Evolutionary conservation across 2,888 invertebrate species (phyloP).

Genomic region (Melanophora roralis): DNA sequence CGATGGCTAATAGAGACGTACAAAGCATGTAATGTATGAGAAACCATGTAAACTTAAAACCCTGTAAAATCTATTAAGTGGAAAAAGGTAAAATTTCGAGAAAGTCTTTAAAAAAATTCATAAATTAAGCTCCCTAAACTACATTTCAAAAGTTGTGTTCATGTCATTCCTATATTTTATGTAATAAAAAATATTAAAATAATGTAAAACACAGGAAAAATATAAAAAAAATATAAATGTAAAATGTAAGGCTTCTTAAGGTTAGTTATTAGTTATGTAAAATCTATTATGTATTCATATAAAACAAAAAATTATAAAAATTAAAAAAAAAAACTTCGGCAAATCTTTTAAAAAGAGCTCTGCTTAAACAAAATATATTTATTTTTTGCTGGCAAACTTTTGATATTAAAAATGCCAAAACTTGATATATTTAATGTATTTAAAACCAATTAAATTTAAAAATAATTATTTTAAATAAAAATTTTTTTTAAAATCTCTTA

Average conservation of each 20-base stretch:
- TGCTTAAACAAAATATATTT: neutral
- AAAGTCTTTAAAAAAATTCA: slow-evolving; percentile 34
- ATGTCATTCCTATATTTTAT: slow-evolving; percentile 1
- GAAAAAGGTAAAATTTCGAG: neutral
- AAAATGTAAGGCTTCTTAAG: slow-evolving; percentile 54
- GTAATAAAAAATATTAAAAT: neutral
- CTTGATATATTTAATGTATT: neutral
- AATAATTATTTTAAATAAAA: neutral
- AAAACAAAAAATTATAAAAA: neutral
- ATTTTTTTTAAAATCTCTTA: neutral
- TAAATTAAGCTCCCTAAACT: neutral
- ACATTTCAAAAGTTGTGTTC: slow-evolving; percentile 28
- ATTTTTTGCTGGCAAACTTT: neutral
- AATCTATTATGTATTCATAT: slow-evolving; percentile 37
- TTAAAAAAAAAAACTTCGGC: neutral
- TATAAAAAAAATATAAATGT: slow-evolving; percentile 8
- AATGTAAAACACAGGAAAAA: neutral
- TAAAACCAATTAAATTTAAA: too few relatives aligned
- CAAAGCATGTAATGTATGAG: too few relatives aligned
- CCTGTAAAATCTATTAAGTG: neutral
- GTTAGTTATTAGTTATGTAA: slow-evolving; percentile 60
- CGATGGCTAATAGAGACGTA: too few relatives aligned
- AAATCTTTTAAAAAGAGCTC: neutral
- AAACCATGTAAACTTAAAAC: neutral
- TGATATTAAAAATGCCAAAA: slow-evolving; percentile 13